Percentiles rank a stretch among this genome's conserved stretches.
These are phyloP conservation scores for Paracentrotus lividus DNA, from an alignment of 53 echinoderm and acorn worm genomes.

Conservation along the genomic window DNA sequence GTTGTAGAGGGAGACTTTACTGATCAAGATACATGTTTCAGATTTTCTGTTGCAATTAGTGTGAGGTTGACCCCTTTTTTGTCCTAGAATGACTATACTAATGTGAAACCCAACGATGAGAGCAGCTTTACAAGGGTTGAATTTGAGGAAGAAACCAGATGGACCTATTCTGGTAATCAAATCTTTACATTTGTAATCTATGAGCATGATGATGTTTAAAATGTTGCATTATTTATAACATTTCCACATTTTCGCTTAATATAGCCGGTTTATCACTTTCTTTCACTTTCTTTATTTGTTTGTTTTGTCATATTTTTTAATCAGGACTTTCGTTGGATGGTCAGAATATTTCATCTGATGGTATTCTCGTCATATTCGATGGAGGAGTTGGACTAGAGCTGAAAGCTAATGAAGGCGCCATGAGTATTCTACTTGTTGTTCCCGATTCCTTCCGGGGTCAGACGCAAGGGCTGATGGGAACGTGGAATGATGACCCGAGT, in stretches of 20 bases:
- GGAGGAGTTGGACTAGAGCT: constrained; percentile 75
- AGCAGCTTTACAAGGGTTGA: constrained; percentile 29
- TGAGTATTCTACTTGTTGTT: constrained; percentile 65
- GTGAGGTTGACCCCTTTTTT: too few relatives aligned
- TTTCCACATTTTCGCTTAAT: too few relatives aligned
- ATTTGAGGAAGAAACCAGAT: background rate
- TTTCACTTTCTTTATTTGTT: too few relatives aligned
- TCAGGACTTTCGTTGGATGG: constrained; percentile 73
- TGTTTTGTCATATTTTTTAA: background rate
- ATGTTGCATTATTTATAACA: too few relatives aligned
- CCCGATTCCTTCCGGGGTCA: constrained; percentile 59
- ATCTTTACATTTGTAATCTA: too few relatives aligned
- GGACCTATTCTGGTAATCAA: background rate
- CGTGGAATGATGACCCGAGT: constrained; percentile 79
- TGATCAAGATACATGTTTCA: too few relatives aligned
- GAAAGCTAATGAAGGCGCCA: constrained; percentile 65
- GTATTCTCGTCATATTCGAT: constrained; percentile 72
- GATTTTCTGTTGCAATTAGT: too few relatives aligned
- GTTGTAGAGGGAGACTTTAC: too few relatives aligned
- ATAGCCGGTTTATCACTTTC: too few relatives aligned
- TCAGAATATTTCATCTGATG: constrained; percentile 56
- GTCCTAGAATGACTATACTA: too few relatives aligned
- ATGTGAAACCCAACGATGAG: background rate
- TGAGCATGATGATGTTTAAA: too few relatives aligned
- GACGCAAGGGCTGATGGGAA: constrained; percentile 78